Evolutionary conservation across 2,113 vertebrate species (phyloP).

Genomic region (Coryphaenoides rupestris): DNA sequence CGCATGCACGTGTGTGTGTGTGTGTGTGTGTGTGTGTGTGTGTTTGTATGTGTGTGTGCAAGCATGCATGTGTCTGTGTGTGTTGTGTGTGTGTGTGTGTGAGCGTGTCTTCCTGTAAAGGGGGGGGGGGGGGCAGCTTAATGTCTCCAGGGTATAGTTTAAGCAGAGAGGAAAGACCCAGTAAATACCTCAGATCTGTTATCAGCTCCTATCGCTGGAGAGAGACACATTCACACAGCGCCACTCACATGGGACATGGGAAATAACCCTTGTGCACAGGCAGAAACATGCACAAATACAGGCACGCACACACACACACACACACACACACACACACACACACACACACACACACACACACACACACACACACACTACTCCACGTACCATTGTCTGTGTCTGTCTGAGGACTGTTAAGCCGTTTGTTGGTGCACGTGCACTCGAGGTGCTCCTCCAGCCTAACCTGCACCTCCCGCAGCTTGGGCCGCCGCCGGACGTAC

Average conservation of each 20-base stretch:
- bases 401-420: slow-evolving; percentile 76
- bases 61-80: too few species aligned
- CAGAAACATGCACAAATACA: slow-evolving; percentile 5
- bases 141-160: slow-evolving; percentile 22
- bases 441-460: slow-evolving; percentile 95
- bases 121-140: background rate
- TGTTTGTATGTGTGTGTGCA: too few species aligned
- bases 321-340: slow-evolving; percentile 9
- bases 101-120: background rate
- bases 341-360: slow-evolving; percentile 15
- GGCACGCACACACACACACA: background rate
- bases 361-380: too few species aligned
- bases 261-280: background rate
- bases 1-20: background rate
- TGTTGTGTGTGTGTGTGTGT: background rate
- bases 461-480: slow-evolving; percentile 94
- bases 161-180: slow-evolving; percentile 30
- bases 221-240: slow-evolving; percentile 38
- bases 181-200: slow-evolving; percentile 52
- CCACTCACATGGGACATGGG: slow-evolving; percentile 22
- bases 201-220: slow-evolving; percentile 36
- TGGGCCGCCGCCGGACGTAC: slow-evolving; percentile 89
- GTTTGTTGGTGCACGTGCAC: slow-evolving; percentile 82
- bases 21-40: background rate
- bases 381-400: slow-evolving; percentile 84